Conservation (phyloP, 2,113 vertebrate species). For the Calonectris borealis region DNA sequence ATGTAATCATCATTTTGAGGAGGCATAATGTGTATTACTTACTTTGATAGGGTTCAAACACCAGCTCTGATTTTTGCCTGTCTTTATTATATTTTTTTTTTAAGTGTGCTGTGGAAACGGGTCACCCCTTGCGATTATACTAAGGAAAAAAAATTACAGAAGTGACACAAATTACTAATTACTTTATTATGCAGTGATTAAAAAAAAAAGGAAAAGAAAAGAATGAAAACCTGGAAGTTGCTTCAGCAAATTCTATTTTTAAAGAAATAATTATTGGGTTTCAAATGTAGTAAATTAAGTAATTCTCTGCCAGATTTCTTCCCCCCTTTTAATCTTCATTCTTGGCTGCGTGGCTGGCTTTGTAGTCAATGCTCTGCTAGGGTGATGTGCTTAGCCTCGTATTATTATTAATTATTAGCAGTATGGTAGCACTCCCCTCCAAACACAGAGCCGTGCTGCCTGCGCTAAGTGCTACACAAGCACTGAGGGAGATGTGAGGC, state of each 20-base stretch:
- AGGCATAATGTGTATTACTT: neutral
- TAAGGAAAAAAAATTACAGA: slow-evolving; percentile 54
- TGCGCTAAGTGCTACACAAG: neutral
- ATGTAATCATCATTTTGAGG: neutral
- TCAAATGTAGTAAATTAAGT: slow-evolving; percentile 68
- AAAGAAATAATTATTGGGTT: slow-evolving; percentile 79
- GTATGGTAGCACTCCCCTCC: neutral
- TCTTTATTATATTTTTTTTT: neutral
- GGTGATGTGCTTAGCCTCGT: neutral
- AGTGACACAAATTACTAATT: slow-evolving; percentile 80
- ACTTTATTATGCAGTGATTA: slow-evolving; percentile 73
- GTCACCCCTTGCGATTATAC: slow-evolving; percentile 63
- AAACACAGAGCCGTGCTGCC: neutral
- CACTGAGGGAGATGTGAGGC: neutral
- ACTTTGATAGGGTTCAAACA: slow-evolving; percentile 9
- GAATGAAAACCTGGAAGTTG: slow-evolving; percentile 72
- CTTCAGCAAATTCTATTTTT: slow-evolving; percentile 79
- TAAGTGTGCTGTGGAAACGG: slow-evolving; percentile 1
- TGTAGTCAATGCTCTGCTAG: slow-evolving; percentile 27
- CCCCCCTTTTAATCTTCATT: slow-evolving; percentile 40
- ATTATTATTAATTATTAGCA: neutral
- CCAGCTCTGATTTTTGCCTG: neutral
- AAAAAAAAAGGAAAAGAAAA: neutral
- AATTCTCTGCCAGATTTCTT: slow-evolving; percentile 60
- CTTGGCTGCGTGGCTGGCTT: slow-evolving; percentile 44